Conservation (phyloP, 2,797 vertebrate species). For the Phylloscopus collybita region DNA sequence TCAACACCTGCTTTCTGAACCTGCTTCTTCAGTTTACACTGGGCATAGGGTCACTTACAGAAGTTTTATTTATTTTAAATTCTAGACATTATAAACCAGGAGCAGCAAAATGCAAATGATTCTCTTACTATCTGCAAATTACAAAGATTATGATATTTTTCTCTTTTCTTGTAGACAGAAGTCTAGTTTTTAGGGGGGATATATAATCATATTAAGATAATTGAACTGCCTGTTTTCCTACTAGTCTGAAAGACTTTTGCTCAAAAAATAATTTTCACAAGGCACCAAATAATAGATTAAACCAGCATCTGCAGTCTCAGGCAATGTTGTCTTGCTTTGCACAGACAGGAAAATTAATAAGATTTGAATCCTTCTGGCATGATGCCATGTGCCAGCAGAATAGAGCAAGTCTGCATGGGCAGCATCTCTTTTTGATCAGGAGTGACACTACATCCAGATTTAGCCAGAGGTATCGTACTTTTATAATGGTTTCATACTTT, state of each 20-base stretch:
- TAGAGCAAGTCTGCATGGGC: neutral
- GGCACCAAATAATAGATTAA: neutral
- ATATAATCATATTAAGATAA: neutral
- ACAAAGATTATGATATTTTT: neutral
- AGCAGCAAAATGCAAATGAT: neutral
- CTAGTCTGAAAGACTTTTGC: neutral
- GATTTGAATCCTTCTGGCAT: neutral
- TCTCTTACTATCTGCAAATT: neutral
- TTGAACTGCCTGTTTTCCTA: neutral
- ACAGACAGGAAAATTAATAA: neutral
- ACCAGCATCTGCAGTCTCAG: fast-evolving
- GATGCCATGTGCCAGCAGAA: neutral
- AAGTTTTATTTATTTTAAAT: neutral
- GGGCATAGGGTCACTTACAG: neutral
- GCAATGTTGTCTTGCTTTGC: neutral
- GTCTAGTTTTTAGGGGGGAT: neutral
- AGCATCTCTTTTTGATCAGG: neutral
- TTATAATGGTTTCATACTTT: neutral
- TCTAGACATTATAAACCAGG: neutral
- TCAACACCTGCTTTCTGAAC: neutral
- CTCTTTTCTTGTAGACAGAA: neutral
- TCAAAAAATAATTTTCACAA: neutral
- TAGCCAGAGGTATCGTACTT: neutral
- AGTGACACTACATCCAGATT: neutral
- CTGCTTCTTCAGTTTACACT: neutral